Base-by-base conservation (phyloP, 2,113 vertebrate species). In the Mesocricetus auratus region DNA sequence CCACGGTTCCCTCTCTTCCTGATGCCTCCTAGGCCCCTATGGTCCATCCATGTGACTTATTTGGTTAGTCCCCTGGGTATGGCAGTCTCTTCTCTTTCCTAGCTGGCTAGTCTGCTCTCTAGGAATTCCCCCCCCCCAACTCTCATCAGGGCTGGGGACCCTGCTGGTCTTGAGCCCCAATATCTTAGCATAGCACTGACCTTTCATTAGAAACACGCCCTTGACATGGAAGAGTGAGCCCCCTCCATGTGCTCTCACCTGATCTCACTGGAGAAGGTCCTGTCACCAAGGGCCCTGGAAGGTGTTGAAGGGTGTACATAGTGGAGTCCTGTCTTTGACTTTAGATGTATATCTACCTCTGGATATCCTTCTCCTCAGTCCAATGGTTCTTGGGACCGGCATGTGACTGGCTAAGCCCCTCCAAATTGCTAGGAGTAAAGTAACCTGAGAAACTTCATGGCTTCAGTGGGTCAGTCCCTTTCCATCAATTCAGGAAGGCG, bases 141-240 rank as follows among this genome's bases (percentile, higher is more conserved):
- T 97, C 87, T 50, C 53, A 85, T 53, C 73, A 74, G 87, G 56
- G 58, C n/a, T 60, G n/a, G 39, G 56, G 26, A 58, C 86, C 86
- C 92, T 90, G 24, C 21, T 26, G 29, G n/a, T 71, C 50, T 73
- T 22, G n/a, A 9, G 16, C 56, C 42, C 45, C 13, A 22, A 24
- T 50, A 74, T 39, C 13, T 29, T 92, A 39, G 74, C 39, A 33
- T n/a, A 77, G 22, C 11, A 2, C 64, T 29, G 79, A 78, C 73
- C n/a, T 58, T 31, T 58, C 56, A 29, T 42, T 83, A 73, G 93
- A 77, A 91, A 60, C 1, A 22, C 42, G 81, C 10, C 45, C 8
- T 89, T 50, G 36, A 3, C 11, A 0, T 31, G 77, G 74, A 50
- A 33, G 7, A 31, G 19, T 69, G 68, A 1, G 24, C 33, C 29